These are phyloP conservation scores for Volucella inanis DNA, from an alignment of 2,888 invertebrate genomes.

Conservation along the genomic window DNA sequence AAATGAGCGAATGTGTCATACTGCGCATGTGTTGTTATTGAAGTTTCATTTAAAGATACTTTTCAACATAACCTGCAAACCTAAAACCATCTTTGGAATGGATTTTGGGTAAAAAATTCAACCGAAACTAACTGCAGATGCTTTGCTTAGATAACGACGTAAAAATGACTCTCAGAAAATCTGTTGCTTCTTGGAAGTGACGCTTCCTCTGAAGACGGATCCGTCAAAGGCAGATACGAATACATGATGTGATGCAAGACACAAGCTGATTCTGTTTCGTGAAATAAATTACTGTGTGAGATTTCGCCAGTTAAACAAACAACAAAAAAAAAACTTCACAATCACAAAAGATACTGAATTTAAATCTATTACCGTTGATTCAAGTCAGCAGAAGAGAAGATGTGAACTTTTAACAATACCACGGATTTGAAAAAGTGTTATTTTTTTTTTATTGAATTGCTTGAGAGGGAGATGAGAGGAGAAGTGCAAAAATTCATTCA, in stretches of 20 bases:
- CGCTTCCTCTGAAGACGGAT: slow-evolving; percentile 18
- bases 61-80: slow-evolving; percentile 44
- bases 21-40: slow-evolving; percentile 60
- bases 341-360: slow-evolving; percentile 24
- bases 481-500: neutral
- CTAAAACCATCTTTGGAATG: slow-evolving; percentile 8
- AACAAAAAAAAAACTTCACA: slow-evolving; percentile 26
- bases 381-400: slow-evolving; percentile 31
- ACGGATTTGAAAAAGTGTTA: slow-evolving; percentile 31
- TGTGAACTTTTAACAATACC: slow-evolving; percentile 64
- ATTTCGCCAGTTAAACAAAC: slow-evolving; percentile 36
- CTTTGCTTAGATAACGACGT: slow-evolving; percentile 55
- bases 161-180: slow-evolving; percentile 12
- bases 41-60: slow-evolving; percentile 56
- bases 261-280: slow-evolving; percentile 51
- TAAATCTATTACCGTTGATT: slow-evolving; percentile 54
- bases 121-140: slow-evolving; percentile 57
- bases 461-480: neutral
- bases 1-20: slow-evolving; percentile 4
- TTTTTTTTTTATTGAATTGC: neutral
- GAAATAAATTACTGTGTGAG: slow-evolving; percentile 61
- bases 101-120: slow-evolving; percentile 45
- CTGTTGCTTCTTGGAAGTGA: slow-evolving; percentile 46
- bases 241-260: slow-evolving; percentile 53
- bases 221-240: slow-evolving; percentile 24